These are phyloP conservation scores for Ptychoptera contaminata DNA, from an alignment of 2,888 invertebrate species.

Conservation along the genomic window DNA sequence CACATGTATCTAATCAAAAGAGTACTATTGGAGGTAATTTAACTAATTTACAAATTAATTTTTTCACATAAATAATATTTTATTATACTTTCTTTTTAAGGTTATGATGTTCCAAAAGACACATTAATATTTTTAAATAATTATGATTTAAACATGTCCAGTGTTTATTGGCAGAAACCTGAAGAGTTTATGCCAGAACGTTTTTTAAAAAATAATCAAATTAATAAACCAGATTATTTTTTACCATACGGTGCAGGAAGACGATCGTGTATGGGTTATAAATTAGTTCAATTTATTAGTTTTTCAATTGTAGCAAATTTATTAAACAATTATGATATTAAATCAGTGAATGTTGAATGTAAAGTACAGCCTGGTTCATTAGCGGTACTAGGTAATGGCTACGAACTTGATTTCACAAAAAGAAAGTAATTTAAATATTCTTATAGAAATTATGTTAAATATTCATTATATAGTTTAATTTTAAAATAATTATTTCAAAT, in stretches of 20 bases:
- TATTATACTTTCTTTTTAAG: constrained; percentile 25
- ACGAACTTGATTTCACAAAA: constrained; percentile 30
- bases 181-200: constrained; percentile 42
- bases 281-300: constrained; percentile 43
- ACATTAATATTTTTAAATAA: constrained; percentile 51
- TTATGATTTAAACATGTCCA: constrained; percentile 46
- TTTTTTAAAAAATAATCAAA: constrained; percentile 37
- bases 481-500: too few species aligned
- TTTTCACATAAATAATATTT: too few species aligned
- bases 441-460: too few species aligned
- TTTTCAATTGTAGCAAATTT: constrained; percentile 37
- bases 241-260: constrained; percentile 50
- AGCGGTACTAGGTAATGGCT: constrained; percentile 35
- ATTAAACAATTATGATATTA: constrained; percentile 37
- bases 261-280: constrained; percentile 51
- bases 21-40: constrained; percentile 42
- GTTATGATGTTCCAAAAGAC: constrained; percentile 41
- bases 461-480: too few species aligned
- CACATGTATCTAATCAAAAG: constrained; percentile 46
- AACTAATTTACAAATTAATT: neutral
- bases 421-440: too few species aligned
- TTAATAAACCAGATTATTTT: constrained; percentile 46
- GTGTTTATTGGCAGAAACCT: constrained; percentile 43
- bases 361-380: constrained; percentile 38
- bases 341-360: constrained; percentile 32